Evolutionary conservation across 2,113 vertebrate genomes (phyloP).

Genomic region (Erpornis zantholeuca): DNA sequence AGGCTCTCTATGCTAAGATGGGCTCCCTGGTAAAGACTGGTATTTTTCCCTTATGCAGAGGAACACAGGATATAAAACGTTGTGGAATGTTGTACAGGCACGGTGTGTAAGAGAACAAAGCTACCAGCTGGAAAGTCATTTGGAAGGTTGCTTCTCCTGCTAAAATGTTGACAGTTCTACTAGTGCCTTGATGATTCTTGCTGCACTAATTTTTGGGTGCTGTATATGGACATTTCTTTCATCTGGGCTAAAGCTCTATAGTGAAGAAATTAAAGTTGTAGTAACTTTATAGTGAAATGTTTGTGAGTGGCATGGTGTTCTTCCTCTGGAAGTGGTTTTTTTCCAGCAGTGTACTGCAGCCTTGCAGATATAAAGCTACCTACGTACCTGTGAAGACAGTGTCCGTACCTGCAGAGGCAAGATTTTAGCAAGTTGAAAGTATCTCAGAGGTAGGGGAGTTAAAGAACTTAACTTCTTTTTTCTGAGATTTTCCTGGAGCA

Average conservation of each 20-base stretch:
- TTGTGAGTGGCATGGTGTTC: neutral
- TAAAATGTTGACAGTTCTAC: neutral
- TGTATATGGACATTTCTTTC: neutral
- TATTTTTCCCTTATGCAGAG: neutral
- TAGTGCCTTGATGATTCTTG: neutral
- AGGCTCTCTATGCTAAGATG: neutral
- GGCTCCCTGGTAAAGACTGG: neutral
- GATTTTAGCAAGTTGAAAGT: neutral
- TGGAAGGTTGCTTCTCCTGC: neutral
- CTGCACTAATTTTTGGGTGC: neutral
- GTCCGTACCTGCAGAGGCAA: neutral
- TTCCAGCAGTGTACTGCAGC: neutral
- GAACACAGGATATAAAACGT: neutral
- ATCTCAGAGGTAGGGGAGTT: neutral
- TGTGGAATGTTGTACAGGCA: neutral
- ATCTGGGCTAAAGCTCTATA: neutral
- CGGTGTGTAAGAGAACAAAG: neutral
- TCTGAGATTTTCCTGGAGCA: neutral
- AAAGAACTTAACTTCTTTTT: neutral
- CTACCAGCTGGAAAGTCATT: fast-evolving
- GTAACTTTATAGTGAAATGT: neutral
- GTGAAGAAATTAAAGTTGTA: neutral
- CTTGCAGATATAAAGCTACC: neutral
- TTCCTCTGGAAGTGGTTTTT: neutral
- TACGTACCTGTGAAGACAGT: neutral